Base-by-base conservation (phyloP, 2,797 vertebrate genomes). In the Hozukius guyotensis region DNA sequence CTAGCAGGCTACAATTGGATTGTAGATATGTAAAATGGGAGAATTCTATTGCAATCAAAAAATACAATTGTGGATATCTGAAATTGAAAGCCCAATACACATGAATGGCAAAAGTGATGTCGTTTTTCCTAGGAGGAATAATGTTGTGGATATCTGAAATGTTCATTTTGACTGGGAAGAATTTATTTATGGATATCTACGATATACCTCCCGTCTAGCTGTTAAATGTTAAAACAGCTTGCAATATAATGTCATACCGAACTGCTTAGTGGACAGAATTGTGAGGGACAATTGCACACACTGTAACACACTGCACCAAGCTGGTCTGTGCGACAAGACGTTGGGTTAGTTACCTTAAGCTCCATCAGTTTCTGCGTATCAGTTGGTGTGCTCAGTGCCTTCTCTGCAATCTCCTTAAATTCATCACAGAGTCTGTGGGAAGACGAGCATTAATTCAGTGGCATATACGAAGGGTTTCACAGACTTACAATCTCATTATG, bases 361-460 rank as follows among this genome's bases (percentile, higher is more conserved):
- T 96, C 96, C 95, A 97, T 96, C 22, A 99, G 93, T 31, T 95
- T 94, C 12, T 97, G 94, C 10, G 97, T 98, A 87, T 97, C 96
- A 61, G 91, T 84, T 6, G 97, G 98, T 5, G 93, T 95, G 74
- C 92, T 95, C 75, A 97, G 94, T 42, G 97, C 96, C 85, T 94
- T 97, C 84, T 96, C 96, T 64, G 97, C 92, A 89, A 98, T 97
- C 85, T 75, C 95, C 86, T 97, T 95, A 96, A 97, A 98, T 69
- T 97, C 97, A 24, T 93, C 80, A 81, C 96, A 97, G n/a, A 99
- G 87, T 73, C 97, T 98, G 91, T 82, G 93, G 93, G 57, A 67
- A 49, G 56, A 53, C 66, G 8, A 22, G 24, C 3, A 71, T 69
- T 70, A 59, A 70, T 71, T 83, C 34, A 42, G 32, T 52, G 57